Base-by-base conservation (phyloP, 2,797 vertebrate genomes). In the Dipus sagitta region DNA sequence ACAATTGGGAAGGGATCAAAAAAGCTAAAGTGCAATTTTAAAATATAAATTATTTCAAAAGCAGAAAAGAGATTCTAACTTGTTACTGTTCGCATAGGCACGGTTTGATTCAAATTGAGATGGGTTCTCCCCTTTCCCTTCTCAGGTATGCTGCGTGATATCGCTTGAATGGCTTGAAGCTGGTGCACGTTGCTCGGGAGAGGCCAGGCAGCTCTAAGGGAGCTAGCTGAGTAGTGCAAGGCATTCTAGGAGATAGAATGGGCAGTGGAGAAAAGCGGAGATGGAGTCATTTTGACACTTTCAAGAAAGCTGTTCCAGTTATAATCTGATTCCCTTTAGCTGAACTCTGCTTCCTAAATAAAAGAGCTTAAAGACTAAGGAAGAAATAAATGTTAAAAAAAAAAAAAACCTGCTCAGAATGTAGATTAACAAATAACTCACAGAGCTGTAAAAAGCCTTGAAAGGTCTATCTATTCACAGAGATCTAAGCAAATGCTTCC, bases 1-100 rank as follows among this genome's bases (percentile, higher is more conserved):
- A 96, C 94, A 95, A 95, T 95, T 71, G 95, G 96, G 88, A 88
- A 97, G 89, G 71, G 60, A 95, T 94, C 68, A 90, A 97, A 94
- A 92, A 94, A 96, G 97, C 97, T 98, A 98, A 98, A 98, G 98
- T 98, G 98, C 98, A 98, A 98, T 98, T 98, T 98, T 91, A 98
- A 97, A 98, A 98, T 97, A 98, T 98, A 98, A 98, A 98, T 98
- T 98, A 98, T 86, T 97, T 98, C 96, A 97, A 97, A 97, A 42
- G 94, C 97, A 98, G 77, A 97, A 97, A 95, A 96, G 97, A 97
- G 97, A 96, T 97, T 97, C 97, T 98, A 97, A 97, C 88, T 97
- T 86, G 93, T 96, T 97, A 97, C 96, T 88, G 94, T 96, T 96
- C 96, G 92, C 96, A 96, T 96, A 98, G 98, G 98, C 98, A 98